Evolutionary conservation across 2,797 vertebrate species (phyloP).

Genomic region (Anguilla marmorata): DNA sequence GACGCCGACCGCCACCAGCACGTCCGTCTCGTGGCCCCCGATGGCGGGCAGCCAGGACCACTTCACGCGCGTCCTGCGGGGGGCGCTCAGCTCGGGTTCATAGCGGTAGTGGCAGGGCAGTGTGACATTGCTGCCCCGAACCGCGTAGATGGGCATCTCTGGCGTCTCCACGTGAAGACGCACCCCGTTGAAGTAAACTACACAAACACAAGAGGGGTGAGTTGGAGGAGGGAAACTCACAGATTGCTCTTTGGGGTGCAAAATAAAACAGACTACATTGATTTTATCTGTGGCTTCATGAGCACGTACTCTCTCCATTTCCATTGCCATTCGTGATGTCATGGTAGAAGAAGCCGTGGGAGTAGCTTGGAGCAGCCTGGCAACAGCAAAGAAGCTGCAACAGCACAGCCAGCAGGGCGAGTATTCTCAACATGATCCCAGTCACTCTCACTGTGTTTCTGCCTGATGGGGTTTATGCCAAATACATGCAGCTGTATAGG

Average conservation of each 20-base stretch:
- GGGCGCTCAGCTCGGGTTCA: slow-evolving; percentile 60
- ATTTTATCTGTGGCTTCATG: neutral
- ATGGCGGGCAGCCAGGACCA: slow-evolving; percentile 79
- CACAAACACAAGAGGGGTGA: slow-evolving; percentile 18
- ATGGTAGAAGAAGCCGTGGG: slow-evolving; percentile 80
- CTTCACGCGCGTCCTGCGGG: slow-evolving; percentile 73
- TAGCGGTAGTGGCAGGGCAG: slow-evolving; percentile 79
- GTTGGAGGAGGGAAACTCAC: neutral
- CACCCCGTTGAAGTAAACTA: slow-evolving; percentile 68
- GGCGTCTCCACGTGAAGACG: slow-evolving; percentile 76
- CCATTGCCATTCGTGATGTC: slow-evolving; percentile 61
- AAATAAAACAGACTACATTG: neutral
- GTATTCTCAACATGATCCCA: slow-evolving; percentile 23
- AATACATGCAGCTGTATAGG: neutral
- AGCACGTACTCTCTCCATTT: slow-evolving; percentile 67
- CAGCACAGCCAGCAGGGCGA: slow-evolving; percentile 53
- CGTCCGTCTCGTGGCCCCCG: slow-evolving; percentile 71
- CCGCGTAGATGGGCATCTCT: slow-evolving; percentile 65
- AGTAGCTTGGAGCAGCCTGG: slow-evolving; percentile 58
- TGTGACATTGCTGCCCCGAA: slow-evolving; percentile 70
- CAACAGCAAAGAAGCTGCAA: slow-evolving; percentile 48
- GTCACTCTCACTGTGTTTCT: neutral
- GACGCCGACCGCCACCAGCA: slow-evolving; percentile 76
- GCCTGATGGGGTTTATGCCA: neutral
- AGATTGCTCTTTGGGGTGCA: neutral